Base-by-base conservation (phyloP, 2,797 vertebrate species). In the Arrhamphus sclerolepis region DNA sequence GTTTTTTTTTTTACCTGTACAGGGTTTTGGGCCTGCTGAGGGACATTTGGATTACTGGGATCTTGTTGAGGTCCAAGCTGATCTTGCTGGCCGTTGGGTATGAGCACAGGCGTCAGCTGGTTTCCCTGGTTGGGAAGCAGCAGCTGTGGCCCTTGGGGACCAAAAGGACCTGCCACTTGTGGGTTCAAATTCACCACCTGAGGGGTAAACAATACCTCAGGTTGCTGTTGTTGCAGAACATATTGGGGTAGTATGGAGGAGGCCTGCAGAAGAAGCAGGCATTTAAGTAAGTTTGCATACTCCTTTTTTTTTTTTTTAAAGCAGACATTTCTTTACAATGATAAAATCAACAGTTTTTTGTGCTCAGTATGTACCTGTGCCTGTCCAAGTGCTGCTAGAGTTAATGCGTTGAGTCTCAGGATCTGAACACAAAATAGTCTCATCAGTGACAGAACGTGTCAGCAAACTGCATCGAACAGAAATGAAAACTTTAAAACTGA, bases 121-220 rank as follows among this genome's bases (percentile, higher is more conserved):
- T 86, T 88, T 6, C 83, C 88, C 71, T 90, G 89, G 24, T 53
- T 66, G 2, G 90, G 89, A 38, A 89, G 1, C 48, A 90, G 22
- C 43, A 91, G 14, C 56, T 88, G 87, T 17, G 89, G 82, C 2
- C 72, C 80, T 76, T 89, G 89, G 16, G 87, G 85, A n/a, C 73
- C 59, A 3, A 89, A 91, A 20, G 89, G 89, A 18, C 78, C 60
- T 0, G 70, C 17, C 18, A 89, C 0, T 48, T 90, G 89, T 9
- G 91, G 89, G 72, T 91, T 91, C 3, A 91, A 43, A 81, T 89
- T 89, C 28, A 91, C 44, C 71, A 92, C 0, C 75, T 89, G 90
- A 22, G 89, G 84, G 40, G 80, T 87, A 62, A 89, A 56, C 19
- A 87, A 56, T 52, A 92, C 54, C 1, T 91, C 90, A 0, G 89